These are phyloP conservation scores for Ornithoptera priamus DNA, from an alignment of 2,888 invertebrate genomes.

Conservation along the genomic window DNA sequence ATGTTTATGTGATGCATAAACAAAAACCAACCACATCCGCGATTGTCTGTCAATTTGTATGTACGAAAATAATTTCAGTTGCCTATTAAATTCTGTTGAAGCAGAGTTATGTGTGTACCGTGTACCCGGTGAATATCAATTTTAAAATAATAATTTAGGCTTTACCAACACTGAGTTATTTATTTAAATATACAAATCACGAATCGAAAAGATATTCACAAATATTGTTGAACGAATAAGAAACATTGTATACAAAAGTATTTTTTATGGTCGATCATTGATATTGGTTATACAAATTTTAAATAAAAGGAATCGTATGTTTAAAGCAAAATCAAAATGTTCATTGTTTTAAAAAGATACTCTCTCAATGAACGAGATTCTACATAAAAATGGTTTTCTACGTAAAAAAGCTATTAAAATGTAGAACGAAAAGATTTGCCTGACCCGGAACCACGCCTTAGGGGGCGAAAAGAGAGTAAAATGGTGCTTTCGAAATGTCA, in stretches of 20 bases:
- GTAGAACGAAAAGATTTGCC: background rate
- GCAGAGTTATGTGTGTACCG: conserved; percentile 3
- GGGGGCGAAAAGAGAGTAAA: background rate
- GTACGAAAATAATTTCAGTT: conserved; percentile 32
- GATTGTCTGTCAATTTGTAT: conserved; percentile 35
- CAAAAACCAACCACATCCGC: conserved; percentile 42
- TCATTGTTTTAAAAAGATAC: too few species aligned
- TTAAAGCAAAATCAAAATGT: too few species aligned
- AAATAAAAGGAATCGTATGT: too few species aligned
- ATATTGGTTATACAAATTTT: too few species aligned
- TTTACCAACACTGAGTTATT: background rate
- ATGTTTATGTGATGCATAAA: conserved; percentile 37
- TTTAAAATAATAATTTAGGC: background rate
- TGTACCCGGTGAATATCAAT: conserved; percentile 4
- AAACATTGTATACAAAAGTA: too few species aligned
- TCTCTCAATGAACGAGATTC: background rate
- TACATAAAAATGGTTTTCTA: background rate
- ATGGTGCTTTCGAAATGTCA: background rate
- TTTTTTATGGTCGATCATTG: too few species aligned
- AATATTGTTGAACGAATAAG: too few species aligned
- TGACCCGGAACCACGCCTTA: conserved; percentile 1
- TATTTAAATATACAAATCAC: background rate
- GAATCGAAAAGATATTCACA: background rate
- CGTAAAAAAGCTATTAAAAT: background rate
- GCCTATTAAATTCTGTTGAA: conserved; percentile 26